Evolutionary conservation across 92 coral and sea anemone genomes (phyloP), one percentile per base, ranked within the genome.

Genomic region (Meandrina meandrites): DNA sequence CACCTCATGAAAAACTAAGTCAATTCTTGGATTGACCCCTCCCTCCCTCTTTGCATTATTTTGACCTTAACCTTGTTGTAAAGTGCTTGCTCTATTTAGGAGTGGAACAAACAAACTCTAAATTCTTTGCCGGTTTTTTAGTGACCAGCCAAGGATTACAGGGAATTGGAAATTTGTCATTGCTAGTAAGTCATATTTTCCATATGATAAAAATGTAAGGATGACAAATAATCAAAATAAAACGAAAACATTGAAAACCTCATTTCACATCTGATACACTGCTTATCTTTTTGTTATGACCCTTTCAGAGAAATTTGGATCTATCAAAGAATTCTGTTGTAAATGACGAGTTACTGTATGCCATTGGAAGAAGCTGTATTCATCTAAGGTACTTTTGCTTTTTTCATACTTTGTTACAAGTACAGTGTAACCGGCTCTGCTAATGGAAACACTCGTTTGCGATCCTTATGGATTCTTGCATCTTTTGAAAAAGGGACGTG

Each of bases 311-410:
- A 82, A 92, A 78, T 27, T 88, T 97, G 72, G 90, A 95, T 76
- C 89, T 97, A 7, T 92, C 99, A 11, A 79, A 84, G 40, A 94
- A 93, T 80, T 48, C 62, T 58, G 90, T 91, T 36, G 96, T 97
- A 27, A 81, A 95, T 78, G 97, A 97, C 76, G 89, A 86, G 15
- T 85, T 97, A 10, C 75, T 97, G 40, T 92, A 86, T 64, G 83
- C 79, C 78, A 86, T 97, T 81, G 97, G 97, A 45, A 85, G 89
- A 53, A 86, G 85, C 48, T 95, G 97, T 72, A 89, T 89, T 48
- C 92, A 93, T 81, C 84, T 97, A 57, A 88, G 75, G 99, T 96
- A 84, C 87, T 93, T 56, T 7, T 31, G 18, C 42, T 60, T 28
- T 31, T n/a, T 67, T 67, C 76, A 5, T 68, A 3, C 56, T 35